A percentile compares a stretch with the other conserved stretches of the same genome.
phyloP scores from a whole-genome alignment of 2,888 invertebrate genomes.

The Folsomia manolachei region DNA sequence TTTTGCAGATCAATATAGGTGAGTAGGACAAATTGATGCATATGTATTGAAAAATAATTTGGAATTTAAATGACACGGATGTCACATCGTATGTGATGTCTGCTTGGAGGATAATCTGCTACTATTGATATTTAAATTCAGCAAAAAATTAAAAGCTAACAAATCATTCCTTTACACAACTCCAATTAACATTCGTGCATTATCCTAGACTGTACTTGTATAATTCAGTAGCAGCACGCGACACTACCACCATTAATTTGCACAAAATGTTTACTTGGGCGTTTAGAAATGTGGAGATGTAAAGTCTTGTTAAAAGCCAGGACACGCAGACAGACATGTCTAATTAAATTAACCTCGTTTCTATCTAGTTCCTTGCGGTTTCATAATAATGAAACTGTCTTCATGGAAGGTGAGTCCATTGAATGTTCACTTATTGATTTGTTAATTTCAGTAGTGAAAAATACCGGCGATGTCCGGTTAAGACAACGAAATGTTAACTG shows the following conservation, averaged over 20 bases:
- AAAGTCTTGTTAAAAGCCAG: neutral
- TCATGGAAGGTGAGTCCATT: neutral
- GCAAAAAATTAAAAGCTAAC: neutral
- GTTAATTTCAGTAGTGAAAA: too few relatives aligned
- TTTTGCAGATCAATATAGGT: neutral
- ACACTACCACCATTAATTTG: too few relatives aligned
- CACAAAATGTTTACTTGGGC: neutral
- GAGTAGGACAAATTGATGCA: neutral
- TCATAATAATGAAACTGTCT: neutral
- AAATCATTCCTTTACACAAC: too few relatives aligned
- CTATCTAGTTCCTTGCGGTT: neutral
- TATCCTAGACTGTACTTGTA: too few relatives aligned
- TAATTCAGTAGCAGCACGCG: too few relatives aligned
- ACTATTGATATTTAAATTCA: neutral
- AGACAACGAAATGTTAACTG: too few relatives aligned
- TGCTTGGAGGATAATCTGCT: neutral
- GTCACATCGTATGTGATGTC: neutral
- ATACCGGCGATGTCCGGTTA: too few relatives aligned
- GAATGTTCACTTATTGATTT: too few relatives aligned
- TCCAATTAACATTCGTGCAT: too few relatives aligned
- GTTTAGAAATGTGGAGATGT: neutral
- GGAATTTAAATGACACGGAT: neutral
- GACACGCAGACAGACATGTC: neutral
- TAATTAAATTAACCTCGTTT: slow-evolving; percentile 5
- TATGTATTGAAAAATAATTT: neutral